Conservation (phyloP, 2,888 invertebrate genomes). For the Biston stratarius region DNA sequence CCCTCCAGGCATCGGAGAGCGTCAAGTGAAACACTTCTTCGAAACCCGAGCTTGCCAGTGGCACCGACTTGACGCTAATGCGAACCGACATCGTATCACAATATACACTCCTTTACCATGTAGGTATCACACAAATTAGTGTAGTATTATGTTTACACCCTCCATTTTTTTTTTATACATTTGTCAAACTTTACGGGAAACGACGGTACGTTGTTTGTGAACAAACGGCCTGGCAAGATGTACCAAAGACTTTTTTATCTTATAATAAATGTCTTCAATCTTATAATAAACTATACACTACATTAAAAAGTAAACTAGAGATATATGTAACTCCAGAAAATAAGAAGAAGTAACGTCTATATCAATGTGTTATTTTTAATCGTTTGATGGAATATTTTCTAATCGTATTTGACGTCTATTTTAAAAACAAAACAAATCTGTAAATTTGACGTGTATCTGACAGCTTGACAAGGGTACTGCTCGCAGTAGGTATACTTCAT, state of each 20-base stretch:
- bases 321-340: no score
- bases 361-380: no score
- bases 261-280: no score
- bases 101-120: constrained; percentile 78
- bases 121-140: constrained; percentile 79
- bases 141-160: constrained; percentile 79
- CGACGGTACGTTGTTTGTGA: constrained; percentile 50
- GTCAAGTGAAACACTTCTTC: constrained; percentile 81
- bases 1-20: constrained; percentile 67
- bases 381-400: constrained; percentile 53
- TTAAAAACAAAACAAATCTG: constrained; percentile 66
- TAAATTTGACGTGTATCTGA: constrained; percentile 81
- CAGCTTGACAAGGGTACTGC: constrained; percentile 82
- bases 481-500: constrained; percentile 72
- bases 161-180: constrained; percentile 70
- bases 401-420: constrained; percentile 68
- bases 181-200: constrained; percentile 66
- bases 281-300: no score
- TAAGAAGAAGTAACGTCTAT: no score
- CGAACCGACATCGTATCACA: constrained; percentile 77
- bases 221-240: background rate
- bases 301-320: no score
- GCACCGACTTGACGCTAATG: constrained; percentile 67
- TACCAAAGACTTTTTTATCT: background rate
- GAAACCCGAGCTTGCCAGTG: constrained; percentile 72